Conservation (phyloP, 2,797 vertebrate species). For the Danio tinwini region DNA sequence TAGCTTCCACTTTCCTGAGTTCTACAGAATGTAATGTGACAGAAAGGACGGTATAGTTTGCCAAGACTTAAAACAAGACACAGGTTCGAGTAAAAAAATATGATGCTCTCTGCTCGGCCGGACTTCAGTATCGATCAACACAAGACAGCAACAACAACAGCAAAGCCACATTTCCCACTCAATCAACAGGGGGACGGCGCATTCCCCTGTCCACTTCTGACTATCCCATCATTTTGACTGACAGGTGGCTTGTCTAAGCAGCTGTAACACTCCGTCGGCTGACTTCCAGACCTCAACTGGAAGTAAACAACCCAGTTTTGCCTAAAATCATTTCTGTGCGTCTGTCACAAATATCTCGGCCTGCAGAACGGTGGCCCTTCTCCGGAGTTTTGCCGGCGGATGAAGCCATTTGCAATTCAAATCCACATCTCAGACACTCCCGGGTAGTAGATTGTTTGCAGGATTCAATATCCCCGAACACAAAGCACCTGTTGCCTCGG, state of each 20-base stretch:
- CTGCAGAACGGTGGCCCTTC: conserved; percentile 25
- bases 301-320: conserved; percentile 39
- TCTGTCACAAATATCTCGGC: conserved; percentile 40
- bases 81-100: too few species aligned
- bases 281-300: conserved; percentile 12
- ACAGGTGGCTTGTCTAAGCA: conserved; percentile 1
- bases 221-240: conserved; percentile 15
- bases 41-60: too few species aligned
- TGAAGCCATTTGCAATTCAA: conserved; percentile 60
- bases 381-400: conserved; percentile 24
- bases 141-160: conserved; percentile 1
- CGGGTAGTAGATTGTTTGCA: conserved; percentile 49
- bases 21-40: too few species aligned
- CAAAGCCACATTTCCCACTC: background rate
- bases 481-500: conserved; percentile 48
- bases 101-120: too few species aligned
- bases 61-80: too few species aligned
- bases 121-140: background rate
- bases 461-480: conserved; percentile 50
- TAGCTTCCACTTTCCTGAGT: too few species aligned
- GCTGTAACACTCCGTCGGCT: background rate
- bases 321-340: conserved; percentile 39
- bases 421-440: conserved; percentile 41
- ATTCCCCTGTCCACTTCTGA: background rate
- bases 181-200: background rate